A percentile compares a stretch with the other conserved stretches of the same genome.
Conservation (phyloP, 2,797 vertebrate genomes). For the Pseudochirops corinnae region DNA sequence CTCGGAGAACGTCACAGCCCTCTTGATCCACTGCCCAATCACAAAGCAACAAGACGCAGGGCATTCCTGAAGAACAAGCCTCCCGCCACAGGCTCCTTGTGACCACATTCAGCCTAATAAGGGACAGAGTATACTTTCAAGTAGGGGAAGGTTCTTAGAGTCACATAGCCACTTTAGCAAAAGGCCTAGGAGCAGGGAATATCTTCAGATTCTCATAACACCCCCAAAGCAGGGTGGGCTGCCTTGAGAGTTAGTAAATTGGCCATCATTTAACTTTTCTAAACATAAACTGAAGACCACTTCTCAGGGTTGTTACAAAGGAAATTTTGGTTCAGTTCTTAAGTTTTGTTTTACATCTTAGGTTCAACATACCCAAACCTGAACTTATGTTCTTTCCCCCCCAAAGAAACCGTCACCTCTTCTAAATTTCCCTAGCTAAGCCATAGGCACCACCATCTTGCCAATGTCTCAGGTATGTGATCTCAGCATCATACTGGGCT, state of each 20-base stretch:
- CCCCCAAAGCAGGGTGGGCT: neutral
- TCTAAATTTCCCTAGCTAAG: neutral
- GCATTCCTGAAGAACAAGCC: too few species aligned
- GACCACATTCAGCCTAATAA: too few species aligned
- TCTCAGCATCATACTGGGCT: neutral
- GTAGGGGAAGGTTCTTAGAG: too few species aligned
- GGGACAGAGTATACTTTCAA: too few species aligned
- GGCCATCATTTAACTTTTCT: neutral
- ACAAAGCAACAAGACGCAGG: too few species aligned
- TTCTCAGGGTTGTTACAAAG: neutral
- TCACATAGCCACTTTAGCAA: too few species aligned
- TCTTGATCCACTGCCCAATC: too few species aligned
- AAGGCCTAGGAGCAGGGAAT: too few species aligned
- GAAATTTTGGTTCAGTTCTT: neutral
- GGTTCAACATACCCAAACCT: neutral
- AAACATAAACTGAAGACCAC: neutral
- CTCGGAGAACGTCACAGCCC: too few species aligned
- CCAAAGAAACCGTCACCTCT: neutral
- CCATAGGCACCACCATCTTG: neutral
- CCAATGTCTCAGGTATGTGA: neutral
- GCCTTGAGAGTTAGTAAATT: neutral
- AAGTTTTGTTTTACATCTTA: neutral
- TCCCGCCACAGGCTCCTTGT: too few species aligned
- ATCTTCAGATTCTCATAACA: too few species aligned
- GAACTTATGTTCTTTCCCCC: neutral